A percentile compares a stretch with the other conserved stretches of the same genome.
Conservation (phyloP, 2,113 vertebrate genomes). For the Cyanoderma ruficeps region DNA sequence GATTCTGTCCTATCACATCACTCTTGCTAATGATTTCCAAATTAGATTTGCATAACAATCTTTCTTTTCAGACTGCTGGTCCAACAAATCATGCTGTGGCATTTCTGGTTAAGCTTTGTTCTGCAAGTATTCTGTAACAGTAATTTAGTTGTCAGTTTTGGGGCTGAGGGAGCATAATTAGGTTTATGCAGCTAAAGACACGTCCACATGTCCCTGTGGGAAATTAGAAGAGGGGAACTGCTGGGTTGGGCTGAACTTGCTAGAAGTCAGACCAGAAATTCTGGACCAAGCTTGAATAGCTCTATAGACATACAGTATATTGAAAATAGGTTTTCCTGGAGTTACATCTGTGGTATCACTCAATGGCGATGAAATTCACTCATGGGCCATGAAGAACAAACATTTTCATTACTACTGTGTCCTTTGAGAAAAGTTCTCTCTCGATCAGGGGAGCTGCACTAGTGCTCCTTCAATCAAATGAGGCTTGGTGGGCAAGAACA, state of each 20-base stretch:
- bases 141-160: constrained; percentile 42
- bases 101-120: constrained; percentile 19
- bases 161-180: background rate
- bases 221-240: background rate
- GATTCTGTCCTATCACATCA: background rate
- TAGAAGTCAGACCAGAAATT: background rate
- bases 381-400: background rate
- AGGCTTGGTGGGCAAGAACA: background rate
- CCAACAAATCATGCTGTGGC: background rate
- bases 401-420: background rate
- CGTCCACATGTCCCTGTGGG: background rate
- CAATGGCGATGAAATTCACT: background rate
- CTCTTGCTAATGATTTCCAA: constrained; percentile 20
- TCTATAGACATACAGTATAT: background rate
- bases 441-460: background rate
- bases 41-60: constrained; percentile 42
- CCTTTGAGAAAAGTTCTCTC: background rate
- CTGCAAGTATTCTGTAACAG: background rate
- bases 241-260: background rate
- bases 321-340: background rate
- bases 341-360: background rate
- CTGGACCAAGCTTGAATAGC: background rate
- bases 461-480: background rate
- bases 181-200: background rate
- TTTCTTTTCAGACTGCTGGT: constrained; percentile 11